phyloP scores from a whole-genome alignment of 2,113 vertebrate genomes.

The Hymenochirus boettgeri region DNA sequence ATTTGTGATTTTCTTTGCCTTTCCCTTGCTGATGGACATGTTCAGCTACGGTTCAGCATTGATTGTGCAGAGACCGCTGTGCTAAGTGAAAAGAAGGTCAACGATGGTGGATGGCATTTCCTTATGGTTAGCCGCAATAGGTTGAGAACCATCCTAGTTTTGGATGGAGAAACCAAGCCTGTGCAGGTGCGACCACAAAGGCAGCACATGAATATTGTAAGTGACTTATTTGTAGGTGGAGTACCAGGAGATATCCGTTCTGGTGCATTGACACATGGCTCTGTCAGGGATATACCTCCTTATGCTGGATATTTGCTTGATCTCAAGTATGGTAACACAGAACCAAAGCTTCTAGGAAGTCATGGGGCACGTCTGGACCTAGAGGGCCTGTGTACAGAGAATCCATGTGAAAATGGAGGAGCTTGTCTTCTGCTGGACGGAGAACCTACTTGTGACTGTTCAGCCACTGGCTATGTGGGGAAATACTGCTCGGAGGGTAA shows the following conservation, averaged over 20 bases:
- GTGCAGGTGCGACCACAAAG: slow-evolving; percentile 80
- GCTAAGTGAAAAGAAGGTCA: slow-evolving; percentile 74
- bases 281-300: slow-evolving; percentile 69
- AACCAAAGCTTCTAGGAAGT: slow-evolving; percentile 81
- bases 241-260: slow-evolving; percentile 82
- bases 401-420: slow-evolving; percentile 91
- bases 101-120: slow-evolving; percentile 91
- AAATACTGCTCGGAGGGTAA: slow-evolving; percentile 95
- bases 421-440: slow-evolving; percentile 86
- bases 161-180: slow-evolving; percentile 78
- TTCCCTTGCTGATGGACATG: slow-evolving; percentile 70
- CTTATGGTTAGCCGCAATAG: slow-evolving; percentile 81
- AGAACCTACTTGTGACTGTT: slow-evolving; percentile 89
- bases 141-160: slow-evolving; percentile 74
- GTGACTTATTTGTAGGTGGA: slow-evolving; percentile 90
- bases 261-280: slow-evolving; percentile 79
- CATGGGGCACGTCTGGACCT: slow-evolving; percentile 80
- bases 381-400: slow-evolving; percentile 85
- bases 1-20: slow-evolving; percentile 92
- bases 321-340: slow-evolving; percentile 84
- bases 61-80: slow-evolving; percentile 87
- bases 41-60: slow-evolving; percentile 85
- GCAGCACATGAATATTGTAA: slow-evolving; percentile 91
- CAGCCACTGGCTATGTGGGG: slow-evolving; percentile 85
- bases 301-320: slow-evolving; percentile 91